Conservation (phyloP, 2,888 invertebrate genomes). For the Therioaphis trifolii region DNA sequence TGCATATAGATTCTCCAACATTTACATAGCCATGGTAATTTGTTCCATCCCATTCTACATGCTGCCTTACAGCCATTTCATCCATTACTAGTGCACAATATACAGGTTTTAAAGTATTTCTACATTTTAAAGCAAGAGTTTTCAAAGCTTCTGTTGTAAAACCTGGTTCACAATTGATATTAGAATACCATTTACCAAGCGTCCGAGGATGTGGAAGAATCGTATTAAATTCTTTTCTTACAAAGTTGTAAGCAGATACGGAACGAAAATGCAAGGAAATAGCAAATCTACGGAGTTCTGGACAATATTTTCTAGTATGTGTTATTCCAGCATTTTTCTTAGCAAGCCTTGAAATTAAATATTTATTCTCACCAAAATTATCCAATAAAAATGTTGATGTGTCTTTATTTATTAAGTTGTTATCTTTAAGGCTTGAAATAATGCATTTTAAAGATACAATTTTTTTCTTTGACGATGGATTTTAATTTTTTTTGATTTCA, state of each 20-base stretch:
- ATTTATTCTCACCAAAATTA: constrained; percentile 18
- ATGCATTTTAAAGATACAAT: neutral
- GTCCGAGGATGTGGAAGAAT: constrained; percentile 15
- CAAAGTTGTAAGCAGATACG: constrained; percentile 20
- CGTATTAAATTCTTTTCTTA: constrained; percentile 18
- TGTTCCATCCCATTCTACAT: constrained; percentile 44
- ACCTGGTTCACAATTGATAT: neutral
- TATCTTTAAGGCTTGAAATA: neutral
- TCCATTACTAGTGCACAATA: constrained; percentile 32
- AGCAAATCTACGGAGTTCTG: constrained; percentile 10
- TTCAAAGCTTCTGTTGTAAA: constrained; percentile 21
- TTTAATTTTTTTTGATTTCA: constrained; percentile 13
- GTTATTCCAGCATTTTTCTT: constrained; percentile 12
- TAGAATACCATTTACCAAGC: constrained; percentile 26
- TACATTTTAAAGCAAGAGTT: neutral
- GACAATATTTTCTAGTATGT: neutral
- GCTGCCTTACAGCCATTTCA: no score
- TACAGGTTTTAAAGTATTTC: neutral
- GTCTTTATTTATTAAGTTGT: neutral
- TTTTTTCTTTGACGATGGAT: neutral
- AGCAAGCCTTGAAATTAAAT: neutral
- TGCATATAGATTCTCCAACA: neutral
- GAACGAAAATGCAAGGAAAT: constrained; percentile 3
- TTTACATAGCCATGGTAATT: constrained; percentile 53
- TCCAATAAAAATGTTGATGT: no score